Conservation (phyloP, 2,888 invertebrate genomes). For the Germaria angustata region DNA sequence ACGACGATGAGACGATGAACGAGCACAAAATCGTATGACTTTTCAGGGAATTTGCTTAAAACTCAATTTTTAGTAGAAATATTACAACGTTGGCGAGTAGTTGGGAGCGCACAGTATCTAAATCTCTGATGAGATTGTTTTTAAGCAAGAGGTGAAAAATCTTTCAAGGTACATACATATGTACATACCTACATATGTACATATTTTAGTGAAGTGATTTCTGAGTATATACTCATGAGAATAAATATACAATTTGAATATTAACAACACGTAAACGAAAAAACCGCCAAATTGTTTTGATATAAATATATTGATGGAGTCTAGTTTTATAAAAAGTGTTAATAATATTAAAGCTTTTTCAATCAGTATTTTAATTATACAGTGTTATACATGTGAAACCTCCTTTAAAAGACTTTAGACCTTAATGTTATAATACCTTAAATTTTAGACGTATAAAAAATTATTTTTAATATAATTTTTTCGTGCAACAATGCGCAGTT, state of each 20-base stretch:
- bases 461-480: constrained; percentile 10
- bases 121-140: constrained; percentile 68
- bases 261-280: constrained; percentile 25
- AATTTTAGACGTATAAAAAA: not conserved
- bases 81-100: constrained; percentile 78
- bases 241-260: constrained; percentile 44
- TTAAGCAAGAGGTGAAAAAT: constrained; percentile 55
- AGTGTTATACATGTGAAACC: not conserved
- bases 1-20: constrained; percentile 59
- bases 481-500: constrained; percentile 45
- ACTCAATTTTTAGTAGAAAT: constrained; percentile 76
- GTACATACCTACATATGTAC: not conserved
- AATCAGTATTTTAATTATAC: not conserved
- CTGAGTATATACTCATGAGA: constrained; percentile 61
- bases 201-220: constrained; percentile 64
- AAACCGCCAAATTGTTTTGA: constrained; percentile 55
- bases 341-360: not conserved
- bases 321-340: not conserved
- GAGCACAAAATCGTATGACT: constrained; percentile 61
- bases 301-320: not conserved
- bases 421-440: not conserved
- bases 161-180: constrained; percentile 48
- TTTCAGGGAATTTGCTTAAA: constrained; percentile 65
- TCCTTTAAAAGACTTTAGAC: not conserved
- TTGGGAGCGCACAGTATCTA: constrained; percentile 69